These are phyloP conservation scores for Drosophila leontia DNA, from an alignment of 1,140 invertebrate species.

Conservation along the genomic window DNA sequence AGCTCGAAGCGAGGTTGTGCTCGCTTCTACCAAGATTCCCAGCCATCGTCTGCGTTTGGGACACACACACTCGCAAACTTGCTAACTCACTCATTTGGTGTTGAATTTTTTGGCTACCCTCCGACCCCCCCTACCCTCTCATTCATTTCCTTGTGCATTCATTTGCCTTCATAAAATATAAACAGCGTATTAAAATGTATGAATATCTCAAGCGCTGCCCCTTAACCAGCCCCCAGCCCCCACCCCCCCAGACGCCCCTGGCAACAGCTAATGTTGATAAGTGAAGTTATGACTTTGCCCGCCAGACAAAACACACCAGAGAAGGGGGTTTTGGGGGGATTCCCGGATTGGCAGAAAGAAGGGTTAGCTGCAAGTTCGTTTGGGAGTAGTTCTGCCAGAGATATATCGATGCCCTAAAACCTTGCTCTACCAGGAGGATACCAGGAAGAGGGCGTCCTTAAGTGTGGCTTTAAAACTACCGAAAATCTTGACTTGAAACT, in stretches of 20 bases:
- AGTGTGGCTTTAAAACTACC: not conserved
- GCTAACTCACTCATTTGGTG: slow-evolving; percentile 60
- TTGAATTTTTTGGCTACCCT: slow-evolving; percentile 72
- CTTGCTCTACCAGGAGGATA: not conserved
- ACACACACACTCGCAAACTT: slow-evolving; percentile 21
- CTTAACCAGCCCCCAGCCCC: not conserved
- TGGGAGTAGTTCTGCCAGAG: slow-evolving; percentile 13
- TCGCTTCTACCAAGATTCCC: slow-evolving; percentile 46
- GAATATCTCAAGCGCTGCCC: slow-evolving; percentile 65
- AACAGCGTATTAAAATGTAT: slow-evolving; percentile 83
- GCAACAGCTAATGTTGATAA: slow-evolving; percentile 82
- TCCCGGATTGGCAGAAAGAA: not conserved
- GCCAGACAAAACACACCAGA: slow-evolving; percentile 59
- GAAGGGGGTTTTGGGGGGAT: not conserved
- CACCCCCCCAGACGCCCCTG: slow-evolving; percentile 4
- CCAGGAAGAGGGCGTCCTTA: not conserved
- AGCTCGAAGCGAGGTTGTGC: slow-evolving; percentile 82
- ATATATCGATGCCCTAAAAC: slow-evolving; percentile 4
- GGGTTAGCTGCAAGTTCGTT: slow-evolving; percentile 11
- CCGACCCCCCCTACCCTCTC: not conserved
- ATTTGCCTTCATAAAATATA: slow-evolving; percentile 83
- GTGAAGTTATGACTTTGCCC: slow-evolving; percentile 83
- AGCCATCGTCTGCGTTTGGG: slow-evolving; percentile 49
- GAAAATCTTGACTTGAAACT: not conserved
- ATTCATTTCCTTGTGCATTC: slow-evolving; percentile 81